Percentiles rank a stretch among this genome's conserved stretches.
Conservation (phyloP, 2,797 vertebrate species). For the Cephalopachus bancanus region DNA sequence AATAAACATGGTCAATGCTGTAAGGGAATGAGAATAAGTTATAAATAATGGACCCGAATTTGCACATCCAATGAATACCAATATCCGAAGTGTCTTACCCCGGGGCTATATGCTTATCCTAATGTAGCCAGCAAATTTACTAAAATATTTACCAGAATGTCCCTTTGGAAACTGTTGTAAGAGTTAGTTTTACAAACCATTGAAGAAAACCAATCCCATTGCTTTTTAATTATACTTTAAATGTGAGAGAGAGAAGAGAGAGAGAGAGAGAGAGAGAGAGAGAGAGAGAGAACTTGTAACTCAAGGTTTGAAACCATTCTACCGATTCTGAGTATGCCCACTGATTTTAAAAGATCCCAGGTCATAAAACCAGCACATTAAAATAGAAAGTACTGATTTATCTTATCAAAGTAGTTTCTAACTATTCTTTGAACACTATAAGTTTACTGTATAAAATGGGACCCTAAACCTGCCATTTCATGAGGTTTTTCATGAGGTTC, state of each 20-base stretch:
- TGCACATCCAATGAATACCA: slow-evolving; percentile 8
- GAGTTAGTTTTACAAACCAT: neutral
- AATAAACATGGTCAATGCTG: neutral
- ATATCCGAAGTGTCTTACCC: neutral
- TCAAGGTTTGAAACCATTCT: slow-evolving; percentile 39
- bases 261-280: neutral
- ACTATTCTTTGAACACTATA: neutral
- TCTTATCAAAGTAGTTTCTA: slow-evolving; percentile 21
- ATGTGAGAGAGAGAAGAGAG: neutral
- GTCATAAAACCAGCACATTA: neutral
- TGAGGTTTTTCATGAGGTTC: neutral
- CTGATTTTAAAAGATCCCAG: slow-evolving; percentile 46
- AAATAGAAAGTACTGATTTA: neutral
- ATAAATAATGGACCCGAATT: slow-evolving; percentile 32
- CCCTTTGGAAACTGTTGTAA: neutral
- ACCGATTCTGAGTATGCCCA: slow-evolving; percentile 37
- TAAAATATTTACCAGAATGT: slow-evolving; percentile 32
- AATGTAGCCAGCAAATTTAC: neutral
- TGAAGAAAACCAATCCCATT: slow-evolving; percentile 13
- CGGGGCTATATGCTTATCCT: neutral
- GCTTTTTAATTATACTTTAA: neutral
- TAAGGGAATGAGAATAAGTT: slow-evolving; percentile 5
- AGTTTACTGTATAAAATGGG: neutral
- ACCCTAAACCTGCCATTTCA: neutral
- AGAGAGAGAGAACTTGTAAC: neutral